Evolutionary conservation across 2,797 vertebrate species (phyloP).

Genomic region (Peromyscus eremicus): DNA sequence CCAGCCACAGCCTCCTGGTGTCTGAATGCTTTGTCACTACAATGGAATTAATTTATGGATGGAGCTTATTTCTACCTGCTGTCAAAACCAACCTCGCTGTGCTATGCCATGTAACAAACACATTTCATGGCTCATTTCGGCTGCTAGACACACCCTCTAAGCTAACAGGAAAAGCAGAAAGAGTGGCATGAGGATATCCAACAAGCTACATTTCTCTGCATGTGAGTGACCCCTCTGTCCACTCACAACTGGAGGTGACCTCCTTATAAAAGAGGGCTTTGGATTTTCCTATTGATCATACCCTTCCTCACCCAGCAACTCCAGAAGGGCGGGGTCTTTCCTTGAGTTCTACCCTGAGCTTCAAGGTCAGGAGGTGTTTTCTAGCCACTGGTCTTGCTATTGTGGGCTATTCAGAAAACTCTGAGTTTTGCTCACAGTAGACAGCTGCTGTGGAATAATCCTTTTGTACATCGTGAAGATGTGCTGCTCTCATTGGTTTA

Average conservation of each 20-base stretch:
- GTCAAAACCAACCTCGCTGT: slow-evolving; percentile 39
- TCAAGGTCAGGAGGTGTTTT: neutral
- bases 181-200: neutral
- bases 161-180: neutral
- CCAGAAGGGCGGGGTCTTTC: neutral
- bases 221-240: neutral
- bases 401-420: neutral
- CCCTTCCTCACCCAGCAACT: neutral
- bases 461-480: neutral
- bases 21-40: slow-evolving; percentile 4
- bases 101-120: neutral
- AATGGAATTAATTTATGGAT: slow-evolving; percentile 14
- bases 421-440: neutral
- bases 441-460: neutral
- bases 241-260: too few species aligned
- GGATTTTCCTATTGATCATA: neutral
- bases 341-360: neutral
- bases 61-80: slow-evolving; percentile 68
- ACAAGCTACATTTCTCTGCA: neutral
- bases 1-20: neutral
- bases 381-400: neutral
- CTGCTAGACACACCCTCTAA: neutral
- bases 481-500: neutral
- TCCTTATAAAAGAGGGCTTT: neutral
- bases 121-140: neutral